Evolutionary conservation across 2,797 vertebrate species (phyloP).

Genomic region (Characodon lateralis): DNA sequence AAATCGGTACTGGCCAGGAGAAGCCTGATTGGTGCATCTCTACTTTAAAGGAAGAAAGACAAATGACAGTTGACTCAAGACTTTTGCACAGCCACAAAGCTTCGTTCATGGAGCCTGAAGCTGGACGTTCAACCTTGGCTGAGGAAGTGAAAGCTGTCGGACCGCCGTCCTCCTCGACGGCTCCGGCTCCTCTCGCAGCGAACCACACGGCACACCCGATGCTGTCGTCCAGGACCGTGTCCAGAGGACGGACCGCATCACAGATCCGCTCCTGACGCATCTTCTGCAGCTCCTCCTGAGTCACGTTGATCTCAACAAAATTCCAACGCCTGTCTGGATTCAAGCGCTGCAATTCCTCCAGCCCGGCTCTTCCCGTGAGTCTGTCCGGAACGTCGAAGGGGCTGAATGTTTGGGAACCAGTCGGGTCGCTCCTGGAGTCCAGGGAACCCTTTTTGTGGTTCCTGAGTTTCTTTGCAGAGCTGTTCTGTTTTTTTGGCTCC

Average conservation of each 20-base stretch:
- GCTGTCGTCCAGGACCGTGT: conserved; percentile 95
- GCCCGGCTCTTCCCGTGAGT: conserved; percentile 87
- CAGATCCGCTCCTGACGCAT: conserved; percentile 79
- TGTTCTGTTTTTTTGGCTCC: conserved; percentile 43
- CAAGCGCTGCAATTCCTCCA: conserved; percentile 84
- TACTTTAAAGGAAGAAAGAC: too few relatives aligned
- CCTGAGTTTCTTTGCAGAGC: conserved; percentile 50
- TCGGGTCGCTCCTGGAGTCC: not conserved
- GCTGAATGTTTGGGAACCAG: not conserved
- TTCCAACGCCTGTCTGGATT: conserved; percentile 89
- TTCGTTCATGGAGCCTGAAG: not conserved
- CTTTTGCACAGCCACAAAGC: too few relatives aligned
- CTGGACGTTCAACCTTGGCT: conserved; percentile 86
- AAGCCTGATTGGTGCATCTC: too few relatives aligned
- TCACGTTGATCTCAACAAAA: conserved; percentile 93
- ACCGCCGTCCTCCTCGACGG: conserved; percentile 62
- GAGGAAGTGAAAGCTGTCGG: conserved; percentile 80
- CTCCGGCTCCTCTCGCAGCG: conserved; percentile 88
- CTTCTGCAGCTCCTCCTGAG: conserved; percentile 85
- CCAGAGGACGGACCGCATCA: conserved; percentile 87
- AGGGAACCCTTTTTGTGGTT: not conserved
- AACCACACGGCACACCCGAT: conserved; percentile 98
- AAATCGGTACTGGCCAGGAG: not conserved
- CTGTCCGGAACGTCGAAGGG: conserved; percentile 89
- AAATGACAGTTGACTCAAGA: too few relatives aligned